These are phyloP conservation scores for Leptothorax acervorum DNA, from an alignment of 2,888 invertebrate species.

Conservation along the genomic window DNA sequence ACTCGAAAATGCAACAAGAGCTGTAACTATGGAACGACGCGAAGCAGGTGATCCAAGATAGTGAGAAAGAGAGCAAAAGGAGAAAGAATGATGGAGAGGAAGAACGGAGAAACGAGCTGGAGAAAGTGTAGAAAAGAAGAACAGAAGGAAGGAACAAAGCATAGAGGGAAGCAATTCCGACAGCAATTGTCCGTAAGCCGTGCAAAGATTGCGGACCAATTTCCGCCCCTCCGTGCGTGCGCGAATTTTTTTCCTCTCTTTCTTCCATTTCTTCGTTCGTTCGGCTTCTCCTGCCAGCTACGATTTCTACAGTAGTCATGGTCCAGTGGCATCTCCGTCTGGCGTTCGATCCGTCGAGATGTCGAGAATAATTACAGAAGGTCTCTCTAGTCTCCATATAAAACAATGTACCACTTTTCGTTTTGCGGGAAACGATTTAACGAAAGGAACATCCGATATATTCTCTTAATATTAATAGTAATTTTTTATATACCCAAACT, in stretches of 20 bases:
- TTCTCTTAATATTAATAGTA: background rate
- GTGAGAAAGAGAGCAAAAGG: slow-evolving; percentile 31
- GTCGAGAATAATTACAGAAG: slow-evolving; percentile 4
- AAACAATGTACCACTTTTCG: background rate
- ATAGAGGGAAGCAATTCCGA: slow-evolving; percentile 76
- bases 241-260: slow-evolving; percentile 67
- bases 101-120: slow-evolving; percentile 35
- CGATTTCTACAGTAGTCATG: slow-evolving; percentile 15
- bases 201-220: slow-evolving; percentile 80
- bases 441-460: background rate
- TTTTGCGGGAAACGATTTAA: background rate
- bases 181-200: slow-evolving; percentile 81
- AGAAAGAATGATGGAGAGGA: background rate
- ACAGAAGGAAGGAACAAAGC: slow-evolving; percentile 55
- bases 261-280: slow-evolving; percentile 51
- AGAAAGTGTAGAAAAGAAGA: slow-evolving; percentile 54
- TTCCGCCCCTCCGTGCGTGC: slow-evolving; percentile 79
- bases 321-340: background rate
- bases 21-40: slow-evolving; percentile 38
- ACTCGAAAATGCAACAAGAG: slow-evolving; percentile 13
- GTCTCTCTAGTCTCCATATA: background rate
- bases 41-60: slow-evolving; percentile 28
- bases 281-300: slow-evolving; percentile 2
- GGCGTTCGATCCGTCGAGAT: background rate
- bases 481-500: background rate